Percentiles rank a stretch among this genome's conserved stretches.
Conservation (phyloP, 2,797 vertebrate genomes). For the Menidia menidia region DNA sequence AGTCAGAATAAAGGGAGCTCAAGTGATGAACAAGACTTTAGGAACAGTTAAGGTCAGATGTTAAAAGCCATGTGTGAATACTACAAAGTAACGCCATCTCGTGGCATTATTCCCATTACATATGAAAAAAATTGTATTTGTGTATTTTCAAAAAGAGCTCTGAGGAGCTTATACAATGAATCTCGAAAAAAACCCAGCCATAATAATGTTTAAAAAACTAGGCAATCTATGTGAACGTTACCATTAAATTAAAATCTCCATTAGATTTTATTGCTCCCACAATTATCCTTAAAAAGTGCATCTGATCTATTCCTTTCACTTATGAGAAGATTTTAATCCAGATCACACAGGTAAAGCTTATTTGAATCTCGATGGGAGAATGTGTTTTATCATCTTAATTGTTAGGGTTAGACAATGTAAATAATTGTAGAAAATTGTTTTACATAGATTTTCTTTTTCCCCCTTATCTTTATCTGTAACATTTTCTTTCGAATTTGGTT, state of each 20-base stretch:
- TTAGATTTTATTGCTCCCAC: background rate
- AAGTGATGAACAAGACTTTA: slow-evolving; percentile 5
- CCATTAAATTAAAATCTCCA: background rate
- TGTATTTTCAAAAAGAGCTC: background rate
- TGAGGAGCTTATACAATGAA: background rate
- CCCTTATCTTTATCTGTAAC: background rate
- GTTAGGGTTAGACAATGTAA: too few species aligned
- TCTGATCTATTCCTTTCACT: background rate
- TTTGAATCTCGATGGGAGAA: background rate
- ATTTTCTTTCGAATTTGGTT: background rate
- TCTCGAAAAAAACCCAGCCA: background rate
- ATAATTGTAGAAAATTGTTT: too few species aligned
- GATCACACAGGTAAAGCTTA: background rate
- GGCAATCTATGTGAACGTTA: background rate
- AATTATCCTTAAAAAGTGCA: background rate
- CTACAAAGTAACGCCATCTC: background rate
- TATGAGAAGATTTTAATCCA: background rate
- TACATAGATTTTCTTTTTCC: too few species aligned
- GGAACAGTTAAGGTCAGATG: background rate
- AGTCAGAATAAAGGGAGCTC: slow-evolving; percentile 1
- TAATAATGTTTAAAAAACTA: background rate
- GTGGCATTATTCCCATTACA: background rate
- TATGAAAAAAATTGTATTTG: background rate
- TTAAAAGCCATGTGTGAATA: slow-evolving; percentile 5
- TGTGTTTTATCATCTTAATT: background rate